These are phyloP conservation scores for Drosophila flavopinicola DNA, from an alignment of 2,888 invertebrate species.

Conservation along the genomic window DNA sequence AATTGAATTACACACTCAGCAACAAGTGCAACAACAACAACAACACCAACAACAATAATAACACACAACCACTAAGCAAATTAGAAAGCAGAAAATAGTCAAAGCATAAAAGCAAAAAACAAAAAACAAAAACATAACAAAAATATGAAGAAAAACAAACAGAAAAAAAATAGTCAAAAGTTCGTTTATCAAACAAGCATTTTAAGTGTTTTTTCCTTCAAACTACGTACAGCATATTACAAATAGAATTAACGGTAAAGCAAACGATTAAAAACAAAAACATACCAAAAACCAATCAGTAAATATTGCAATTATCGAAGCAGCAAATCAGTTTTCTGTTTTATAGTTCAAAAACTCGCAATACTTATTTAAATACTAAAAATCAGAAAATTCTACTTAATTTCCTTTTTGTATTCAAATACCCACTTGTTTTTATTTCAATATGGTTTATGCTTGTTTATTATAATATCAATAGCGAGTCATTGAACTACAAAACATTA, in stretches of 20 bases:
- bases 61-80: conserved; percentile 50
- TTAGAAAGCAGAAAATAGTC: conserved; percentile 53
- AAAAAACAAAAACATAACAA: conserved; percentile 30
- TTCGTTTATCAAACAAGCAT: conserved; percentile 75
- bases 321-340: conserved; percentile 40
- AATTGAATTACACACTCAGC: conserved; percentile 66
- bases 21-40: conserved; percentile 33
- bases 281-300: conserved; percentile 39
- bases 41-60: conserved; percentile 44
- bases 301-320: conserved; percentile 54
- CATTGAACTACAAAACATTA: conserved; percentile 38
- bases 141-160: conserved; percentile 14
- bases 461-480: background rate
- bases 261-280: conserved; percentile 46
- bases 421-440: background rate
- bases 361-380: background rate
- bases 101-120: conserved; percentile 53
- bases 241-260: conserved; percentile 73
- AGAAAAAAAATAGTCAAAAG: conserved; percentile 35
- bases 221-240: conserved; percentile 78
- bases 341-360: conserved; percentile 26
- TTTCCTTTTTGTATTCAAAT: background rate
- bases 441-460: no score
- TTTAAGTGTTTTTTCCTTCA: conserved; percentile 81
- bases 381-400: background rate